Conservation (phyloP, 2,797 vertebrate genomes). For the Acanthurus tractus region DNA sequence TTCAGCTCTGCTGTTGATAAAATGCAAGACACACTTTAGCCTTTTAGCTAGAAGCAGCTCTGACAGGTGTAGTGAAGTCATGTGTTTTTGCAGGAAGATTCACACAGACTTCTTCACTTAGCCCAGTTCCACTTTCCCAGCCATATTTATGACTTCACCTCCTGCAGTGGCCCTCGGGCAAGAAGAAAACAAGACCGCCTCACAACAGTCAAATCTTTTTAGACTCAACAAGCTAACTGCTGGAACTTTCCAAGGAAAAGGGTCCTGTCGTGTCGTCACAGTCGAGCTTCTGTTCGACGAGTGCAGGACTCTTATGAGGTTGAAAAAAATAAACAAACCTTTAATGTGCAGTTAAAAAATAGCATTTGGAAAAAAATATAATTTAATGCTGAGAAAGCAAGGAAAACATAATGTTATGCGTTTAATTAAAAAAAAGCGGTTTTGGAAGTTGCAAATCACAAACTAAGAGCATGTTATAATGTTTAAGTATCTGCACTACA, state of each 20-base stretch:
- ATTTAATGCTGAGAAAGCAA: neutral
- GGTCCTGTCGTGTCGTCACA: conserved; percentile 54
- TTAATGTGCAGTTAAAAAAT: conserved; percentile 29
- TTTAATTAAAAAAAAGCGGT: conserved; percentile 16
- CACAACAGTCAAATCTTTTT: conserved; percentile 74
- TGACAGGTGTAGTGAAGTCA: conserved; percentile 84
- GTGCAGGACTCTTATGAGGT: conserved; percentile 27
- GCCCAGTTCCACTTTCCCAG: conserved; percentile 77
- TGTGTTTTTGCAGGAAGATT: conserved; percentile 80
- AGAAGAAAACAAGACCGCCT: conserved; percentile 80
- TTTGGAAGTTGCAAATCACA: neutral
- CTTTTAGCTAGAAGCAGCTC: conserved; percentile 50
- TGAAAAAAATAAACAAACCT: conserved; percentile 35
- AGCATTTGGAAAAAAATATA: conserved; percentile 6
- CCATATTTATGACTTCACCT: conserved; percentile 86
- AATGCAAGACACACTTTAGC: conserved; percentile 51
- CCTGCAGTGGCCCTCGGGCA: conserved; percentile 78
- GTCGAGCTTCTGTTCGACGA: conserved; percentile 64
- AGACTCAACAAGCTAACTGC: conserved; percentile 74
- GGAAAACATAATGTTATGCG: neutral
- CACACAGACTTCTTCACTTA: conserved; percentile 75
- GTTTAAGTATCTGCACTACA: conserved; percentile 16
- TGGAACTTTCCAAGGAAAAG: conserved; percentile 72
- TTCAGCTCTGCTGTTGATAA: conserved; percentile 37
- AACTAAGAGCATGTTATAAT: conserved; percentile 15